phyloP scores from a whole-genome alignment of 1,140 invertebrate genomes.

The Proales similis region DNA sequence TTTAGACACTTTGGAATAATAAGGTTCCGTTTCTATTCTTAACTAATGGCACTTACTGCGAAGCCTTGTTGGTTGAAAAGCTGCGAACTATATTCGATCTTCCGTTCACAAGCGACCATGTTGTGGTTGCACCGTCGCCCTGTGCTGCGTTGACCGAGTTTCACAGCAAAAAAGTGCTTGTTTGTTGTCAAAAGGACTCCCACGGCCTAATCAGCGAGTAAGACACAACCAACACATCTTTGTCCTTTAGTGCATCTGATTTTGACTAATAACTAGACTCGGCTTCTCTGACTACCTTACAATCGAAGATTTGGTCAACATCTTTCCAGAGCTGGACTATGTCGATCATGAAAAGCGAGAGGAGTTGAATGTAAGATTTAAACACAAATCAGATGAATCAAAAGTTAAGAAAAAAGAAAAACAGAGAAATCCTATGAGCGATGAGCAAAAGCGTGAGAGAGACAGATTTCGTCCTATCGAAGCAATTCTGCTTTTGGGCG shows the following conservation, averaged over 20 bases:
- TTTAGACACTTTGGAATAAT: conserved; percentile 23
- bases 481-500: conserved; percentile 60
- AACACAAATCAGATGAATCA: background rate
- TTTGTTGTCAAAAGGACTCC: conserved; percentile 49
- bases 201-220: conserved; percentile 15
- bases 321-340: conserved; percentile 64
- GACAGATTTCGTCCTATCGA: conserved; percentile 37
- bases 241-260: background rate
- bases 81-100: conserved; percentile 17
- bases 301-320: conserved; percentile 42
- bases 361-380: conserved; percentile 41
- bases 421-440: background rate
- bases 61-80: conserved; percentile 19
- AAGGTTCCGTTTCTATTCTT: conserved; percentile 31
- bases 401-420: background rate
- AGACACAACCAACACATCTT: background rate
- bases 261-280: background rate
- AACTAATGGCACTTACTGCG: conserved; percentile 25
- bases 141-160: conserved; percentile 45
- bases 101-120: conserved; percentile 24
- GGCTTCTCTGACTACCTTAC: conserved; percentile 24
- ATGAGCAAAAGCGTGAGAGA: background rate
- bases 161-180: conserved; percentile 48
- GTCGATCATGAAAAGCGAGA: conserved; percentile 61
- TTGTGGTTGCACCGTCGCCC: conserved; percentile 46